These are phyloP conservation scores for Glareola pratincola DNA, from an alignment of 2,113 vertebrate species.

Conservation along the genomic window DNA sequence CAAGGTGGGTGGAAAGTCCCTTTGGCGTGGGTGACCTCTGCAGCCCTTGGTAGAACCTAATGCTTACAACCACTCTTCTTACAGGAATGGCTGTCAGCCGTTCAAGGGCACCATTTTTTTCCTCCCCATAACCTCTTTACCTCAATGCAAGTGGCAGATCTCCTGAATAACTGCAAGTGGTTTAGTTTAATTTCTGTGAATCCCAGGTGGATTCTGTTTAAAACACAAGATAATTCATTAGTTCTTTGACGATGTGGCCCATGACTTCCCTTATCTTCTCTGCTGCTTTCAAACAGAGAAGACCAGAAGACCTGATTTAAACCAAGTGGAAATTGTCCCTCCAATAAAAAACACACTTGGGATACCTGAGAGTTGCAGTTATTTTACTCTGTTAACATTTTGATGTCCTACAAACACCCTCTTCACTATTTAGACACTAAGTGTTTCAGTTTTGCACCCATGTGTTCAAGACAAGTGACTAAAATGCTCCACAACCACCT, in stretches of 20 bases:
- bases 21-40: background rate
- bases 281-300: background rate
- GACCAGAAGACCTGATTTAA: background rate
- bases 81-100: background rate
- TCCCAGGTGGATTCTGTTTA: constrained; percentile 13
- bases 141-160: background rate
- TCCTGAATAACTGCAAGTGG: constrained; percentile 3
- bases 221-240: background rate
- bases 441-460: background rate
- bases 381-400: background rate
- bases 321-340: background rate
- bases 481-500: background rate
- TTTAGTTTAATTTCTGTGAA: constrained; percentile 9
- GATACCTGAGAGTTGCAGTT: background rate
- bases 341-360: background rate
- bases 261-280: background rate
- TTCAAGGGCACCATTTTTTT: background rate
- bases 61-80: background rate
- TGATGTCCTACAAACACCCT: background rate
- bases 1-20: background rate
- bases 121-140: background rate
- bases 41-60: background rate
- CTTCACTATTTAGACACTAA: background rate
- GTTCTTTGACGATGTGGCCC: background rate
- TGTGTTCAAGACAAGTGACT: background rate